Evolutionary conservation across 2,888 invertebrate genomes (phyloP), one percentile per base, ranked within the genome.

Genomic region (Ophioninae sp.): DNA sequence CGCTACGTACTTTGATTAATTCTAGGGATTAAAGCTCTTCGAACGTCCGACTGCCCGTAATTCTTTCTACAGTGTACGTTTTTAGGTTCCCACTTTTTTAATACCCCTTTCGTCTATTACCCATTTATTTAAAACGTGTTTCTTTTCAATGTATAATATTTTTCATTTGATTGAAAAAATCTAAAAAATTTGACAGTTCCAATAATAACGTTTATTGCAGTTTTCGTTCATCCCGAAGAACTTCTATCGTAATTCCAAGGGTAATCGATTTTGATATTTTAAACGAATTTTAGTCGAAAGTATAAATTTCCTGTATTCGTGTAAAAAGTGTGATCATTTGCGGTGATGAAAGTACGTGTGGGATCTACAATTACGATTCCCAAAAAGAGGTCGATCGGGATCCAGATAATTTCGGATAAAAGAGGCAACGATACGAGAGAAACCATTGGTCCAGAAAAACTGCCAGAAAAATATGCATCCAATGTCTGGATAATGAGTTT

Each of bases 1-100:
- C 86, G 85, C 88, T 85, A 83, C 87, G 86, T 82, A 84, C 84
- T 84, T 86, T 87, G 90, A 89, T 90, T 90, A 88, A 90, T 90
- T 86, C 87, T 44, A 81, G 70, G 88, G 88, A 89, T 90, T 88
- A 89, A 89, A 89, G 83, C 86, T 86, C 82, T 81, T 85, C 81
- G 83, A 86, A 84, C 76, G 70, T 69, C 70, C 65, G 73, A 68
- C 74, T 59, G 57, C 50, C 70, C 17, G 17, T 82, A 64, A 68
- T 73, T 59, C 56, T 73, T 37, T 82, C 44, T 50, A 21, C 3
- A 50, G 62, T 44, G 68, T 50, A 44, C 74, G 68, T 80, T 74
- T 68, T 68, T 80, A 50, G 39, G 44, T 56, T 77, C 30, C 37
- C 59, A 73, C 64, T 77, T 62, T 61, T 79, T 56, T 44, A 50